Conservation (phyloP, 2,797 vertebrate genomes). For the Menidia menidia region DNA sequence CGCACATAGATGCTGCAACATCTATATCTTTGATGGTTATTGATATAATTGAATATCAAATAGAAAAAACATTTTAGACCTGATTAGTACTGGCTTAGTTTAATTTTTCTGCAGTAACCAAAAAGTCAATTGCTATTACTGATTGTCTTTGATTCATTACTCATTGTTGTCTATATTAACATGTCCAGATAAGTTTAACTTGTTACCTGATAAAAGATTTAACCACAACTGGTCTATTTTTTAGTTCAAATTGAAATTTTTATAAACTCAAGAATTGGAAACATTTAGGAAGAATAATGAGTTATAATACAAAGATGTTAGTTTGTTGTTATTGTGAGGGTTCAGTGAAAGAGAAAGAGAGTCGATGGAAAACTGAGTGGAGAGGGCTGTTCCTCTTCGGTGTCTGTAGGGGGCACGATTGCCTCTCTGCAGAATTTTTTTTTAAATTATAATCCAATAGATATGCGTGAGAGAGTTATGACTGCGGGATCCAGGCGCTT, state of each 20-base stretch:
- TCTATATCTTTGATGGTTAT: too few relatives aligned
- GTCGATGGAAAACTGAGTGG: background rate
- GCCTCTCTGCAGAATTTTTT: slow-evolving; percentile 11
- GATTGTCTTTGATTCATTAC: too few relatives aligned
- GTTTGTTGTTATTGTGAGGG: background rate
- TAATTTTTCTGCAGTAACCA: too few relatives aligned
- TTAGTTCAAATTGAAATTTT: background rate
- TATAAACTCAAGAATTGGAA: background rate
- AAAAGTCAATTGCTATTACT: too few relatives aligned
- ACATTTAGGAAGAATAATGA: background rate
- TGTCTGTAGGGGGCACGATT: slow-evolving; percentile 52
- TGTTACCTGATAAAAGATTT: too few relatives aligned
- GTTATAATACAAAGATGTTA: background rate
- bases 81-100: too few relatives aligned
- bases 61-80: too few relatives aligned
- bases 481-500: background rate
- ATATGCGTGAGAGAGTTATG: background rate
- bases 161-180: too few relatives aligned
- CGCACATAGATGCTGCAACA: too few relatives aligned
- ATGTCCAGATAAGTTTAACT: too few relatives aligned
- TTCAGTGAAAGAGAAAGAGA: background rate
- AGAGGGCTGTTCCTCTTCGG: background rate
- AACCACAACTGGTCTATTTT: too few relatives aligned
- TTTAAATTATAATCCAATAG: background rate
- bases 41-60: too few relatives aligned